These are phyloP conservation scores for Glyptemys insculpta DNA, from an alignment of 2,797 vertebrate species.

Conservation along the genomic window DNA sequence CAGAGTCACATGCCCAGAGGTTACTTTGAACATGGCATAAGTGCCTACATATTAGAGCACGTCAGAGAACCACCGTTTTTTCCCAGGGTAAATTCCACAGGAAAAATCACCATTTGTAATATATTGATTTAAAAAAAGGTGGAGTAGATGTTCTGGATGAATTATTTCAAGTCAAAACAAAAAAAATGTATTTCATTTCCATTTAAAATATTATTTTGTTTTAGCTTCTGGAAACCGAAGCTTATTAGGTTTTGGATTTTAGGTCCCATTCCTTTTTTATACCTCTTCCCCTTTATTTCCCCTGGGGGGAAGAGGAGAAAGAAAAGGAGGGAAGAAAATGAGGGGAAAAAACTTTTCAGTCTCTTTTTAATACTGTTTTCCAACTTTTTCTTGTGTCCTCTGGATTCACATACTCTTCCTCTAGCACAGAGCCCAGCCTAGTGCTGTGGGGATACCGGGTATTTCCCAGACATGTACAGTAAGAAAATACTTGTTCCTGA, in stretches of 20 bases:
- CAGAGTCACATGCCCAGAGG: background rate
- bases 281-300: background rate
- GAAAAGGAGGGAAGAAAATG: background rate
- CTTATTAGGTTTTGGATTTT: background rate
- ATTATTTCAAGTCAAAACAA: background rate
- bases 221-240: background rate
- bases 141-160: background rate
- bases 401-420: background rate
- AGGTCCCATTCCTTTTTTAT: background rate
- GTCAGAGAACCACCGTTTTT: background rate
- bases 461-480: background rate
- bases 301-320: background rate
- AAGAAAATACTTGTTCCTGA: background rate
- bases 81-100: background rate
- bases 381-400: background rate
- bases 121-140: rapidly evolving
- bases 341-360: background rate
- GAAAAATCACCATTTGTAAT: background rate
- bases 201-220: background rate
- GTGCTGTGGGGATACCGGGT: background rate
- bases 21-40: background rate
- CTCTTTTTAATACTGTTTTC: background rate
- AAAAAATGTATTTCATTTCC: background rate
- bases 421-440: background rate
- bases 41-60: background rate